Evolutionary conservation across 2,888 invertebrate genomes (phyloP).

Genomic region (Ferdinandea cuprea): DNA sequence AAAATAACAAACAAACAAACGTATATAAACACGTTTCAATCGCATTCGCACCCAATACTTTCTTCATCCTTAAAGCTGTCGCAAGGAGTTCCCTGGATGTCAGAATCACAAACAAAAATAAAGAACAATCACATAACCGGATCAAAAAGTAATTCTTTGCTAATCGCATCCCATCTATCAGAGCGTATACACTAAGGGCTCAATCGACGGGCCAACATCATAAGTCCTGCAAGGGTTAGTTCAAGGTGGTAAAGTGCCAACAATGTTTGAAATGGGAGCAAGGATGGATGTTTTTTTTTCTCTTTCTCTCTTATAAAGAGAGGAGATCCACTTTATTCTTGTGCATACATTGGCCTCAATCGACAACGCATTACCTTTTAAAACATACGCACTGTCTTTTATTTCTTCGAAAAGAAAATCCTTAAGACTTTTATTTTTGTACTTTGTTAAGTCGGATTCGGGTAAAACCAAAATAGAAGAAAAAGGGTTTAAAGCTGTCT

Average conservation of each 20-base stretch:
- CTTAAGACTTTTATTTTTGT: slow-evolving; percentile 32
- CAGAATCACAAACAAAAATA: slow-evolving; percentile 49
- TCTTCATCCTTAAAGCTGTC: slow-evolving; percentile 24
- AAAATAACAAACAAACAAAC: slow-evolving; percentile 1
- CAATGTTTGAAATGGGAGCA: slow-evolving; percentile 30
- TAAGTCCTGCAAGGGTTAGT: slow-evolving; percentile 29
- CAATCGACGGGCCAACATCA: slow-evolving; percentile 30
- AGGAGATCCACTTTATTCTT: slow-evolving; percentile 24
- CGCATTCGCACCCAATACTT: slow-evolving; percentile 16
- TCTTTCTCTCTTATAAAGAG: not conserved
- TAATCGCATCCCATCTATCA: slow-evolving; percentile 65
- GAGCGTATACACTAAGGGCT: slow-evolving; percentile 38
- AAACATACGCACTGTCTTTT: slow-evolving; percentile 10
- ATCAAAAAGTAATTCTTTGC: slow-evolving; percentile 59
- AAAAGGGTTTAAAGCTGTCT: slow-evolving; percentile 44
- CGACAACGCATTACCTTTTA: slow-evolving; percentile 12
- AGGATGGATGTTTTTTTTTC: slow-evolving; percentile 7
- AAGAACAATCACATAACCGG: slow-evolving; percentile 58
- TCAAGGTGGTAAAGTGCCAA: slow-evolving; percentile 52
- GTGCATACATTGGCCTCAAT: slow-evolving; percentile 9
- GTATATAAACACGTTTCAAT: slow-evolving; percentile 3
- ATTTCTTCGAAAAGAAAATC: slow-evolving; percentile 22
- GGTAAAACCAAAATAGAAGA: no score
- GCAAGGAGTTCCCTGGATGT: not conserved
- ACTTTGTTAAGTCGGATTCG: no score